Percentiles rank a stretch among this genome's conserved stretches.
Conservation (phyloP, 35 echinoderm and acorn worm species). For the Chiridota heheva region DNA sequence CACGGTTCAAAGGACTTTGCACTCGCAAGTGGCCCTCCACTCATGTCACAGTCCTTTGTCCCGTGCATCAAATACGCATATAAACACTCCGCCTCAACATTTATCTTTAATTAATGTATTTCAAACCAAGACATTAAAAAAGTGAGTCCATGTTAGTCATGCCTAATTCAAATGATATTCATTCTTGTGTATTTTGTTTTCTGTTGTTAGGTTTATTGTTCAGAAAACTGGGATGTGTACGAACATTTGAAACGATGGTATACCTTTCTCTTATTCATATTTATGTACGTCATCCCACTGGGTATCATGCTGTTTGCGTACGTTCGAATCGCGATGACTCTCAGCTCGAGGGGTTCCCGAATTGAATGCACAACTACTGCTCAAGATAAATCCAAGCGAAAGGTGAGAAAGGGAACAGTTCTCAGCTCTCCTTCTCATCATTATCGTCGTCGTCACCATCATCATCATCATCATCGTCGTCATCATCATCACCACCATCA, state of each 20-base stretch:
- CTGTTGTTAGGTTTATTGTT: conserved; percentile 49
- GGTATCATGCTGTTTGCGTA: conserved; percentile 73
- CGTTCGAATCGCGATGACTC: conserved; percentile 69
- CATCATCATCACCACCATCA: neutral
- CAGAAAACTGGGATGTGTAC: neutral
- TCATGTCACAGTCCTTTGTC: too few relatives aligned
- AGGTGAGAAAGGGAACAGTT: conserved; percentile 49
- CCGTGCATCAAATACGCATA: too few relatives aligned
- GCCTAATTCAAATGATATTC: too few relatives aligned
- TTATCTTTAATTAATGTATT: too few relatives aligned
- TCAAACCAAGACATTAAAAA: too few relatives aligned
- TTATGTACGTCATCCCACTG: conserved; percentile 73
- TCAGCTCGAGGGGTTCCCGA: conserved; percentile 64
- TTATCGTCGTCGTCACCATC: neutral
- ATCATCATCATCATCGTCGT: neutral
- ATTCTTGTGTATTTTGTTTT: too few relatives aligned
- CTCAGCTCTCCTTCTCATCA: neutral
- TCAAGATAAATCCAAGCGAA: conserved; percentile 81
- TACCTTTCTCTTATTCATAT: conserved; percentile 48
- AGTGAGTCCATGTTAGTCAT: too few relatives aligned
- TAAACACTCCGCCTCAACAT: too few relatives aligned
- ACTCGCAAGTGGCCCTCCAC: too few relatives aligned
- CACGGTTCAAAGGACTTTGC: too few relatives aligned
- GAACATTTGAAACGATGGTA: conserved; percentile 28
- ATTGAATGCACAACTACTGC: conserved; percentile 73